These are phyloP conservation scores for Brachirus orientalis DNA, from an alignment of 2,113 vertebrate species.

Conservation along the genomic window DNA sequence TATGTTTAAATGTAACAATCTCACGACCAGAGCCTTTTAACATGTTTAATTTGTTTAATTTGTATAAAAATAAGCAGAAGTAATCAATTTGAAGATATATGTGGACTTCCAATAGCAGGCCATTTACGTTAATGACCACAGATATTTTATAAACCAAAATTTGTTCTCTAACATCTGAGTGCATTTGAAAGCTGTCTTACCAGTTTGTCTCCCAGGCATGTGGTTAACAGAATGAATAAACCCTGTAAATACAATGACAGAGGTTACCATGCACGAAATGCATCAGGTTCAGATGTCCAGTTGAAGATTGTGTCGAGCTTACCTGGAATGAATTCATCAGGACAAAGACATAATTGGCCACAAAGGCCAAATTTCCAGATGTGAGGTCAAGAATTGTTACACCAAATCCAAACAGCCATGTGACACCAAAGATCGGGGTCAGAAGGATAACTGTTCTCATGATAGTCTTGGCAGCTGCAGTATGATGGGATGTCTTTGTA, in stretches of 20 bases:
- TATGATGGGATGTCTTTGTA: background rate
- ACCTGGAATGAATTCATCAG: conserved; percentile 82
- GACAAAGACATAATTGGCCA: conserved; percentile 73
- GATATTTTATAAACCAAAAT: background rate
- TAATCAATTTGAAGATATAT: no score
- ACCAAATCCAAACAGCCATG: conserved; percentile 80
- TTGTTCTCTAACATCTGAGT: no score
- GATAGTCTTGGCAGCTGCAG: conserved; percentile 61
- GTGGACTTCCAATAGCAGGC: no score
- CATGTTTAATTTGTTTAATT: no score
- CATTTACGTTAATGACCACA: no score
- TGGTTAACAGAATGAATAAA: conserved; percentile 80
- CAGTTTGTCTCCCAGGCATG: conserved; percentile 75
- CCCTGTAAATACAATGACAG: conserved; percentile 67
- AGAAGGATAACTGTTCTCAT: conserved; percentile 78
- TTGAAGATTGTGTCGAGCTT: conserved; percentile 3
- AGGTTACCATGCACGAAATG: conserved; percentile 1
- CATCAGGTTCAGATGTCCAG: background rate
- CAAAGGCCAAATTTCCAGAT: accelerated
- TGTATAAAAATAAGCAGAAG: no score
- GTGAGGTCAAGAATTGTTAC: conserved; percentile 59
- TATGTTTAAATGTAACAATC: no score
- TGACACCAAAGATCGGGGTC: conserved; percentile 81
- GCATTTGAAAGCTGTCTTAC: conserved; percentile 52
- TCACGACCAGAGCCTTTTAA: no score